phyloP scores from a whole-genome alignment of 2,797 vertebrate genomes.

The Serranus cabrilla region DNA sequence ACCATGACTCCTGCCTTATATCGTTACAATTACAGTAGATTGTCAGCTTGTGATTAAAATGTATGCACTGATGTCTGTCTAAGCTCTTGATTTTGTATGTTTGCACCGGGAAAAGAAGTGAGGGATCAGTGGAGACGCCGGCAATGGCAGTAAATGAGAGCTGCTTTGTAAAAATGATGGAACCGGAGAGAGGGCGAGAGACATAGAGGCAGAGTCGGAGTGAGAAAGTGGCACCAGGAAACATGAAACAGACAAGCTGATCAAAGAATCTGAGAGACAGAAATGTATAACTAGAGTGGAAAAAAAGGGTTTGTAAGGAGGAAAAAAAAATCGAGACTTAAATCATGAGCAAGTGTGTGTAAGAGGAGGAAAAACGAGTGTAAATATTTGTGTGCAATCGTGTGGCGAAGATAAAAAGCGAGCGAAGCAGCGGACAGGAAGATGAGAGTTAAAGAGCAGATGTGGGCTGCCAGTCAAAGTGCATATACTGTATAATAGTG shows the following conservation, averaged over 20 bases:
- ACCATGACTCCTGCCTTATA: background rate
- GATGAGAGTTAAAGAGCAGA: constrained; percentile 12
- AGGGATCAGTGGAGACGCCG: constrained; percentile 13
- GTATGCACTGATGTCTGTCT: background rate
- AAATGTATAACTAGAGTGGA: constrained; percentile 44
- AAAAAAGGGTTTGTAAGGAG: constrained; percentile 8
- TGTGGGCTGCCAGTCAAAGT: constrained; percentile 34
- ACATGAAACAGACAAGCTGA: constrained; percentile 64
- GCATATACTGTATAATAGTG: constrained; percentile 15
- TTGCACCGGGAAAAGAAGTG: background rate
- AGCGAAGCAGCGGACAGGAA: constrained; percentile 2
- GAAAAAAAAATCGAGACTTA: background rate
- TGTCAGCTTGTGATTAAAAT: constrained; percentile 23
- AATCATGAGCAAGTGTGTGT: constrained; percentile 14
- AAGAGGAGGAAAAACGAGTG: background rate
- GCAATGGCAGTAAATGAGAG: constrained; percentile 21
- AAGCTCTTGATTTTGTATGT: constrained; percentile 9
- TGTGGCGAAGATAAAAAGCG: constrained; percentile 1
- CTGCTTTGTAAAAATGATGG: constrained; percentile 25
- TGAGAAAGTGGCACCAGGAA: constrained; percentile 15
- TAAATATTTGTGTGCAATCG: constrained; percentile 38
- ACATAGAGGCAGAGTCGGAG: constrained; percentile 16
- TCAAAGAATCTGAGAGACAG: constrained; percentile 61
- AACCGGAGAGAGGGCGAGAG: background rate
- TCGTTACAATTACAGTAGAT: background rate